Evolutionary conservation across 1,140 invertebrate species (phyloP), one percentile per base, ranked within the genome.

Genomic region (Ditylenchus dipsaci): DNA sequence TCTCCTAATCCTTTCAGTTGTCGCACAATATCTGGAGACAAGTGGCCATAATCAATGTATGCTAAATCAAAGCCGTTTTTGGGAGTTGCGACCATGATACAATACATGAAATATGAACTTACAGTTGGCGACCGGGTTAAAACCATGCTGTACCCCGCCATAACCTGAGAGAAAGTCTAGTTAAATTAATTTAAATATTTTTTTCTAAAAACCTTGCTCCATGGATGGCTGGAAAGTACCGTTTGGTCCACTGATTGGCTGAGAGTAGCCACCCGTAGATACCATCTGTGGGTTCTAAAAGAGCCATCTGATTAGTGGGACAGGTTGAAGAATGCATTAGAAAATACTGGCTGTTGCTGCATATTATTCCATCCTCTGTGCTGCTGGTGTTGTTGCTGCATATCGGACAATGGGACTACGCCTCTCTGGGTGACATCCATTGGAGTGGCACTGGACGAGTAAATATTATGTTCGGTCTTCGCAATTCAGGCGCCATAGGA

Each of bases 11-110:
- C 19, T 38, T 56, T 71, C 19, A 74, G 43, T 19, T 17, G 42
- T 59, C 64, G 42, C 15, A 66, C 26, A 70, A 71, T 77, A 47
- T 74, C 68, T 15, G 75, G 72, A 26, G 69, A 30, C 26, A 74
- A 53, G 13, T 73, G 69, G 13, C 33, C 57, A 45, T 69, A 69
- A 11, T 69, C 68, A 19, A 33, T 61, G 13, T 38, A 38, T 5
- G 33, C 33, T 38, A 38, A 38, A 38, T 38, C n/a, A n/a, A n/a
- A n/a, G n/a, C n/a, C n/a, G n/a, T n/a, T n/a, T n/a, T n/a, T n/a
- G n/a, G n/a, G n/a, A n/a, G n/a, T n/a, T n/a, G n/a, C n/a, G n/a
- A n/a, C n/a, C n/a, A n/a, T n/a, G n/a, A n/a, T n/a, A n/a, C n/a
- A n/a, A n/a, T n/a, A n/a, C n/a, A n/a, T n/a, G n/a, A 38, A 11